Percentiles rank a stretch among this genome's conserved stretches.
Evolutionary conservation across 1,140 invertebrate genomes (phyloP).

Genomic region (Sycobia sp.): DNA sequence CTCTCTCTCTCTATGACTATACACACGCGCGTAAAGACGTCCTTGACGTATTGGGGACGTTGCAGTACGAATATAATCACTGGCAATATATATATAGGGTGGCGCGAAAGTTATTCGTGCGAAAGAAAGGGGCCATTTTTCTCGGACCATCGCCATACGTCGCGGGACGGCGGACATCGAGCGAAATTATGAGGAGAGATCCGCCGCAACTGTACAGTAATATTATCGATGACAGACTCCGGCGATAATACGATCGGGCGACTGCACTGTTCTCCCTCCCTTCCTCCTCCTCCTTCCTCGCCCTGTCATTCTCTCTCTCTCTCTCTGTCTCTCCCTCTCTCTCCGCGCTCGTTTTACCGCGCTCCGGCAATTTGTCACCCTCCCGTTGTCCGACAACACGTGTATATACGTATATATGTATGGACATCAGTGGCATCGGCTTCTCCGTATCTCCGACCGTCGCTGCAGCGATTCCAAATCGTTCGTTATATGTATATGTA

Average conservation of each 20-base stretch:
- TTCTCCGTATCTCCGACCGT: neutral
- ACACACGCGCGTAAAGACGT: no score
- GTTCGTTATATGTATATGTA: no score
- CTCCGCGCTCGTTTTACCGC: constrained; percentile 54
- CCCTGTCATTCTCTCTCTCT: no score
- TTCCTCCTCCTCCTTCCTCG: no score
- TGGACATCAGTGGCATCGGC: no score
- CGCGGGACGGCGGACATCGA: constrained; percentile 12
- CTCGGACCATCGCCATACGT: no score
- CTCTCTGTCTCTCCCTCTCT: no score
- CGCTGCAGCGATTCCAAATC: constrained; percentile 30
- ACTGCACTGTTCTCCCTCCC: constrained; percentile 22
- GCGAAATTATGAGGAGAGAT: constrained; percentile 15
- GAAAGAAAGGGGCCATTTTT: constrained; percentile 50
- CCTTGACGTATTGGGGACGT: no score
- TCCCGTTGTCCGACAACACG: constrained; percentile 49
- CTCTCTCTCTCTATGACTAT: no score
- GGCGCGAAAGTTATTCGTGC: constrained; percentile 20
- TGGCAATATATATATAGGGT: no score
- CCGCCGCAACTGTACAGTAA: constrained; percentile 17
- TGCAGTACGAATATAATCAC: no score
- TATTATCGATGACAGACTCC: constrained; percentile 50
- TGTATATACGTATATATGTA: constrained; percentile 8
- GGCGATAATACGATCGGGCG: constrained; percentile 27
- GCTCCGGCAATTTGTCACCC: constrained; percentile 54